Evolutionary conservation across 2,113 vertebrate species (phyloP), one percentile per base, ranked within the genome.

Genomic region (Labrus mixtus): DNA sequence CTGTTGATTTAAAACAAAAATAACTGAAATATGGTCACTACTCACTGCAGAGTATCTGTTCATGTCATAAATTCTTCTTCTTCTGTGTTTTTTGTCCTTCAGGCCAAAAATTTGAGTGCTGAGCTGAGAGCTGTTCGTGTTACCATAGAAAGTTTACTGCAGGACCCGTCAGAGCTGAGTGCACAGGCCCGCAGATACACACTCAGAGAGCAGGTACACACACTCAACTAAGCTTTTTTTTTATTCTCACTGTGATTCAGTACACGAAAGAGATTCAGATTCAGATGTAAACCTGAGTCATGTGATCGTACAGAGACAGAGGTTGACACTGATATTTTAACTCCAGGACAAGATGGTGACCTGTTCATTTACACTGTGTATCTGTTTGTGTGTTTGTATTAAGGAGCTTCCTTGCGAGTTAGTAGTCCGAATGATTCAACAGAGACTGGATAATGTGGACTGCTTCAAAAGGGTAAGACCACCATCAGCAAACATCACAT

Each of bases 381-480:
- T 66, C 43, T 46, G 17, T 64, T 10, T 50, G 43, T 51, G 56
- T 55, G 8, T 69, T 19, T 70, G 22, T 84, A 23, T 75, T 41
- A 50, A 98, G 96, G 89, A 87, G 37, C 73, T 95, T 88, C 94
- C 96, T 45, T 85, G 61, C 0, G 63, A 71, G 8, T 73, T 95
- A 77, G 95, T 96, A 92, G 73, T 92, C 76, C 67, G 46, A 13
- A 79, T 96, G 93, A 74, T 97, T 36, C 92, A 91, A 67, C 93
- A 94, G 33, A 94, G 96, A 43, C 93, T 99, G 88, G 86, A 71
- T 6, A 87, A 95, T 0, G 77, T 81, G 0, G 96, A 98, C 93
- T 97, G 96, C 67, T 59, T 95, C 87, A 91, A 85, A 92, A 85
- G 70, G 93, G 98, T 99, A 94, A 95, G 72, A 9, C 22, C 11